Evolutionary conservation across 2,113 vertebrate species (phyloP).

Genomic region (Alces alces): DNA sequence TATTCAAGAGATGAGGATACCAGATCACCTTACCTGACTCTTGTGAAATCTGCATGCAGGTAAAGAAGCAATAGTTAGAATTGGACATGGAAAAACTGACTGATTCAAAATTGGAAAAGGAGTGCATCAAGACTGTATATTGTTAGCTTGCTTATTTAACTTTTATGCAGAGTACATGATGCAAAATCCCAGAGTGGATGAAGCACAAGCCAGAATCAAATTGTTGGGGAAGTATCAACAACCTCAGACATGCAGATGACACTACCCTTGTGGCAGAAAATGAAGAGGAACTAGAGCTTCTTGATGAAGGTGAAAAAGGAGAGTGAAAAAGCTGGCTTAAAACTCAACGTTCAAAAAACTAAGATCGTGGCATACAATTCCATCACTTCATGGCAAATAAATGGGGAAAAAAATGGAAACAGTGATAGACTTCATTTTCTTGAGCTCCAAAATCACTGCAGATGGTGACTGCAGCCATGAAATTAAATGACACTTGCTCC

Average conservation of each 20-base stretch:
- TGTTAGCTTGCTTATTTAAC: neutral
- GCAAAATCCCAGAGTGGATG: neutral
- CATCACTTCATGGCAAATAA: neutral
- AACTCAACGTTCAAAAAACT: neutral
- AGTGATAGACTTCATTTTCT: neutral
- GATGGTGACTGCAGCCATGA: neutral
- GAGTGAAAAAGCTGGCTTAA: neutral
- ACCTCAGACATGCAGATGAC: neutral
- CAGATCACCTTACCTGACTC: neutral
- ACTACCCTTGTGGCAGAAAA: neutral
- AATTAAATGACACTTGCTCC: neutral
- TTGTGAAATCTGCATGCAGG: neutral
- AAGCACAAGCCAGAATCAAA: neutral
- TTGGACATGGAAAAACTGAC: neutral
- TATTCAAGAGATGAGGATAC: neutral
- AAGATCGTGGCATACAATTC: neutral
- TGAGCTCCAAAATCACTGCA: neutral
- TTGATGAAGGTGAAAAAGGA: neutral
- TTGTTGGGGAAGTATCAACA: neutral
- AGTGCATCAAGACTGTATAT: neutral
- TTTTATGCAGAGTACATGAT: neutral
- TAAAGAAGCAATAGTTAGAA: neutral
- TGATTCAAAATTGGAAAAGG: neutral
- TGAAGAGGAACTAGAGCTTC: neutral
- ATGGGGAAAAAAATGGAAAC: neutral